Evolutionary conservation across 2,888 invertebrate genomes (phyloP).

Genomic region (Rotaria socialis): DNA sequence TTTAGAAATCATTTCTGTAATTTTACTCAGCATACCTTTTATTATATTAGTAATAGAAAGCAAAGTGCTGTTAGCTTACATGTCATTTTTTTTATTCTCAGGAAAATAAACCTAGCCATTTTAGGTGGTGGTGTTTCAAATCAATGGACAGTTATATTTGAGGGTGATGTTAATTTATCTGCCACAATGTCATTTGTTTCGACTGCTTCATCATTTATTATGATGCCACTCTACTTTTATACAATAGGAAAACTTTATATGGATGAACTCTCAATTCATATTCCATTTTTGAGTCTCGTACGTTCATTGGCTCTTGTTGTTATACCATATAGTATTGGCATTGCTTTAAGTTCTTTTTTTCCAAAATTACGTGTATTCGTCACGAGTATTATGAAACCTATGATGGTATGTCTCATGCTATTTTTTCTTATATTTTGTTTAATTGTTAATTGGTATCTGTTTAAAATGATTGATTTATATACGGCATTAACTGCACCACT

Average conservation of each 20-base stretch:
- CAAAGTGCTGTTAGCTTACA: not conserved
- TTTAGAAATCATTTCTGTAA: too few species aligned
- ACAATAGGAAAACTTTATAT: conserved; percentile 39
- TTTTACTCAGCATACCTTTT: too few species aligned
- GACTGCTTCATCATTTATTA: conserved; percentile 36
- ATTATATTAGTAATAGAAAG: too few species aligned
- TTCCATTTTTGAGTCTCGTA: conserved; percentile 38
- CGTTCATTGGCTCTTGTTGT: conserved; percentile 37
- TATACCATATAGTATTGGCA: conserved; percentile 40
- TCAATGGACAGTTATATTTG: conserved; percentile 46
- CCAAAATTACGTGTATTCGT: conserved; percentile 28
- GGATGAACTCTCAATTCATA: conserved; percentile 25
- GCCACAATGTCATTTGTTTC: conserved; percentile 43
- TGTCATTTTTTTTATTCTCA: not conserved
- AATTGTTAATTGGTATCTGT: conserved; percentile 35
- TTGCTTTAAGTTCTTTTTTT: conserved; percentile 31
- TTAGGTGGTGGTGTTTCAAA: conserved; percentile 34
- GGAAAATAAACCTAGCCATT: too few species aligned
- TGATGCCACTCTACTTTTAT: conserved; percentile 46
- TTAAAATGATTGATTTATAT: conserved; percentile 36
- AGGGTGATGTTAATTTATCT: conserved; percentile 46
- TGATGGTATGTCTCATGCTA: conserved; percentile 40
- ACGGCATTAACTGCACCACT: conserved; percentile 42
- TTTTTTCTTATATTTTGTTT: conserved; percentile 39
- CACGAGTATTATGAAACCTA: conserved; percentile 33